Conservation (phyloP, 2,797 vertebrate genomes). For the Gymnoscopelus braueri region DNA sequence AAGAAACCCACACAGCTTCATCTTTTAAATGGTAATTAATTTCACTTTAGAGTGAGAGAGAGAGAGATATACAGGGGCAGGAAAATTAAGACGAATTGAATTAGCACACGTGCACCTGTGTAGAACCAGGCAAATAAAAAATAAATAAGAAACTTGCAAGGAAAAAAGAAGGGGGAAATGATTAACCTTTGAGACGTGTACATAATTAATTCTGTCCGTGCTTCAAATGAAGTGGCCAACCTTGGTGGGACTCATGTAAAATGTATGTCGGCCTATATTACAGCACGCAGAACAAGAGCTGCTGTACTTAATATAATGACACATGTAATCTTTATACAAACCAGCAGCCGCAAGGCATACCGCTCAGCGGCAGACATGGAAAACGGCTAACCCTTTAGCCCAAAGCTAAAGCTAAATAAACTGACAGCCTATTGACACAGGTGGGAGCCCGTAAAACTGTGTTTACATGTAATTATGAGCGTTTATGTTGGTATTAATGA, state of each 20-base stretch:
- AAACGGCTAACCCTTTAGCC: constrained; percentile 57
- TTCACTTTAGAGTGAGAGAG: constrained; percentile 31
- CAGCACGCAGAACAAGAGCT: constrained; percentile 59
- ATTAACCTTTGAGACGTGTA: constrained; percentile 78
- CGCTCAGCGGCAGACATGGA: constrained; percentile 50
- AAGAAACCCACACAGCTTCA: constrained; percentile 34
- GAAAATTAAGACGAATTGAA: constrained; percentile 21
- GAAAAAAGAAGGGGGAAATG: constrained; percentile 51
- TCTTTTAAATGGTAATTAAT: constrained; percentile 58
- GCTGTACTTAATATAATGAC: constrained; percentile 72
- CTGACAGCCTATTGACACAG: constrained; percentile 68
- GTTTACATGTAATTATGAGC: constrained; percentile 59
- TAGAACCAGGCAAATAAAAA: constrained; percentile 40
- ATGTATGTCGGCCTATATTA: constrained; percentile 75
- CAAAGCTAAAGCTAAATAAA: constrained; percentile 63
- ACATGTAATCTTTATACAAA: constrained; percentile 75
- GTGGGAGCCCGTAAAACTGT: constrained; percentile 49
- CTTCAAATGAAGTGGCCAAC: constrained; percentile 75
- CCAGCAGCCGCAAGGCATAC: constrained; percentile 52
- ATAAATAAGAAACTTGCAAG: constrained; percentile 1
- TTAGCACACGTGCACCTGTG: constrained; percentile 18
- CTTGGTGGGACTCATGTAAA: constrained; percentile 76
- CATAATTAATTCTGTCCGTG: constrained; percentile 75
- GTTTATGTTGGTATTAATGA: constrained; percentile 66
- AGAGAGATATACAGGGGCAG: background rate